phyloP scores from a whole-genome alignment of 2,113 vertebrate species.

The Dendrocopos noguchii region DNA sequence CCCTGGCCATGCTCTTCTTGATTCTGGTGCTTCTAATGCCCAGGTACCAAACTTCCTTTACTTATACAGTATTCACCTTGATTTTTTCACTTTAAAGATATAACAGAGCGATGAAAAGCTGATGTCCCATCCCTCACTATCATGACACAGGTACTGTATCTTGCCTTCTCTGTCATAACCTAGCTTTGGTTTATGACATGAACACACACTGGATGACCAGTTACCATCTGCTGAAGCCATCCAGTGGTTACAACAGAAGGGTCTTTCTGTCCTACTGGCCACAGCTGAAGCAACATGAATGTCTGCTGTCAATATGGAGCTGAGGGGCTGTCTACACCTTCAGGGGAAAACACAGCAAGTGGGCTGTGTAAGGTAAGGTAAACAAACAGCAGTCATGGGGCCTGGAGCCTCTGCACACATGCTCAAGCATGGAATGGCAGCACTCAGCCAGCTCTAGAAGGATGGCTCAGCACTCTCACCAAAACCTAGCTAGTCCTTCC shows the following conservation, averaged over 20 bases:
- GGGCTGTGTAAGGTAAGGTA: background rate
- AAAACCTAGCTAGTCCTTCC: background rate
- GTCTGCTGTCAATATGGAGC: background rate
- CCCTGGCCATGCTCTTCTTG: too few species aligned
- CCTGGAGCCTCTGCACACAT: background rate
- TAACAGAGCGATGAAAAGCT: background rate
- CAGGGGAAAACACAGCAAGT: background rate
- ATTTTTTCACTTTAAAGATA: background rate
- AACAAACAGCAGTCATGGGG: background rate
- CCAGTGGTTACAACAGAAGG: background rate
- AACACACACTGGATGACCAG: background rate
- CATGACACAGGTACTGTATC: background rate
- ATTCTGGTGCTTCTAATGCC: background rate
- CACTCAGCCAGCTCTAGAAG: background rate
- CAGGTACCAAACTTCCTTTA: background rate
- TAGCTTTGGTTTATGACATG: background rate
- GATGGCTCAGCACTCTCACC: background rate
- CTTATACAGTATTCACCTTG: background rate
- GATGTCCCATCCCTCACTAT: background rate
- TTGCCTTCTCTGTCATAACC: background rate
- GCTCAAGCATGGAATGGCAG: background rate
- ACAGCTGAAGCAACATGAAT: background rate
- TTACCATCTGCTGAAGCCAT: background rate
- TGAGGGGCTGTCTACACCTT: background rate
- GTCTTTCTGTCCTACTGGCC: background rate